These are phyloP conservation scores for Toxonevra muliebris DNA, from an alignment of 2,888 invertebrate genomes.

Conservation along the genomic window DNA sequence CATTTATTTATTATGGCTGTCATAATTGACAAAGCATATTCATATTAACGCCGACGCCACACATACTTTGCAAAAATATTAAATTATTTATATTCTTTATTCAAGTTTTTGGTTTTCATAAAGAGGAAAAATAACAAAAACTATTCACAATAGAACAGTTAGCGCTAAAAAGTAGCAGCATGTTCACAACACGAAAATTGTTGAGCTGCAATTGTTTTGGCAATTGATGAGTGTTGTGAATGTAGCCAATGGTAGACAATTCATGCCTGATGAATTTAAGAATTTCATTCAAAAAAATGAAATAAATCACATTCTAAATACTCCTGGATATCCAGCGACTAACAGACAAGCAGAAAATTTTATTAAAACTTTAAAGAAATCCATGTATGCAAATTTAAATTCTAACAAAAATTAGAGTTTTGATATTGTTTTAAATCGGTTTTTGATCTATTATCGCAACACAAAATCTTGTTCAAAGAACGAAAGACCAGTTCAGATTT, in stretches of 20 bases:
- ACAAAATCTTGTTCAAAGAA: slow-evolving; percentile 6
- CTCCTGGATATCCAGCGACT: slow-evolving; percentile 5
- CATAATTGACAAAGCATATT: too few relatives aligned
- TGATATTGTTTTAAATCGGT: slow-evolving; percentile 9
- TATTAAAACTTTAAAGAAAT: slow-evolving; percentile 10
- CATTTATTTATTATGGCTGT: too few relatives aligned
- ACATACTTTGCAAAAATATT: too few relatives aligned
- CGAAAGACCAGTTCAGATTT: slow-evolving; percentile 2
- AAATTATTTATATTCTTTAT: too few relatives aligned
- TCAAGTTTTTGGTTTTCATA: too few relatives aligned
- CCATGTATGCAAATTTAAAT: slow-evolving; percentile 3
- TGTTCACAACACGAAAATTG: too few relatives aligned
- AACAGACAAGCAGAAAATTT: slow-evolving; percentile 7
- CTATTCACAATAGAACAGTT: too few relatives aligned
- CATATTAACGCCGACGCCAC: too few relatives aligned
- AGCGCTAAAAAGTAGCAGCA: too few relatives aligned
- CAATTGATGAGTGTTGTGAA: too few relatives aligned
- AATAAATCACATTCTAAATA: neutral
- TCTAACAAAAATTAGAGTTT: slow-evolving; percentile 3
- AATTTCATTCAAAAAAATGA: slow-evolving; percentile 10
- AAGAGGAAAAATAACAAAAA: slow-evolving; percentile 29
- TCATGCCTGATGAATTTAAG: slow-evolving; percentile 30
- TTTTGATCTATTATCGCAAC: slow-evolving; percentile 11
- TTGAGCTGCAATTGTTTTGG: slow-evolving; percentile 22
- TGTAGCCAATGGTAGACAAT: slow-evolving; percentile 35